A percentile compares a stretch with the other conserved stretches of the same genome.
These are phyloP conservation scores for Anoplius nigerrimus DNA, from an alignment of 2,888 invertebrate genomes.

Conservation along the genomic window DNA sequence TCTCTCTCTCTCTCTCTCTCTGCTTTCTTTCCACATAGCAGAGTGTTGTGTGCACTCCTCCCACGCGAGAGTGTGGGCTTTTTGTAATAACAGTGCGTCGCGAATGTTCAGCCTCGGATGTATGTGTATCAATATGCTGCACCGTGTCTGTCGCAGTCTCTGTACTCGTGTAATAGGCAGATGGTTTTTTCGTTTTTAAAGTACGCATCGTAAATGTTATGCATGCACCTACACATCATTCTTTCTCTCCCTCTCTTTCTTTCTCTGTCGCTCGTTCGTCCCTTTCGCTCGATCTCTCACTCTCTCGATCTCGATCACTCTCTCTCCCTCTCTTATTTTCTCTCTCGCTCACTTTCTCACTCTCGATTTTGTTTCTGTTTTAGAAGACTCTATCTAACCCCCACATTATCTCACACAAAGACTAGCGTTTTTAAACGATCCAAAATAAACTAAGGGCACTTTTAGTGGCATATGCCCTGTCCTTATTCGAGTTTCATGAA, in stretches of 20 bases:
- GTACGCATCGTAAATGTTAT: slow-evolving; percentile 50
- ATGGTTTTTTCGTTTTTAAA: slow-evolving; percentile 43
- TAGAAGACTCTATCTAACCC: slow-evolving; percentile 67
- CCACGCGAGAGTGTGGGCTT: slow-evolving; percentile 60
- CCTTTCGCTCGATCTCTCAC: slow-evolving; percentile 12
- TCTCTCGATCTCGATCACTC: slow-evolving; percentile 44
- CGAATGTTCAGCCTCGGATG: too few species aligned
- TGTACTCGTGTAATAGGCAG: slow-evolving; percentile 64
- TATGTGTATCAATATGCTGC: too few species aligned
- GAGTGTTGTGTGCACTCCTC: slow-evolving; percentile 59
- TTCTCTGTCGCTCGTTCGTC: slow-evolving; percentile 42
- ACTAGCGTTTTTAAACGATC: slow-evolving; percentile 72
- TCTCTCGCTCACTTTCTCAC: slow-evolving; percentile 42
- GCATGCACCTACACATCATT: slow-evolving; percentile 54
- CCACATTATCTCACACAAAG: slow-evolving; percentile 70
- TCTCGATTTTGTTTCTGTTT: slow-evolving; percentile 49
- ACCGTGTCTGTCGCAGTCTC: slow-evolving; percentile 58
- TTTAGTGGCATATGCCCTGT: slow-evolving; percentile 73
- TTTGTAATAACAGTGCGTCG: slow-evolving; percentile 60
- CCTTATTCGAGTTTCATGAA: slow-evolving; percentile 75
- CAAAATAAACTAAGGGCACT: slow-evolving; percentile 74
- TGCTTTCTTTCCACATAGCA: background rate
- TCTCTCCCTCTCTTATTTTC: slow-evolving; percentile 24
- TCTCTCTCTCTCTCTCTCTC: too few species aligned
- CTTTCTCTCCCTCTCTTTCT: slow-evolving; percentile 43